Conservation (phyloP, 2,797 vertebrate species). For the Margarornis squamiger region DNA sequence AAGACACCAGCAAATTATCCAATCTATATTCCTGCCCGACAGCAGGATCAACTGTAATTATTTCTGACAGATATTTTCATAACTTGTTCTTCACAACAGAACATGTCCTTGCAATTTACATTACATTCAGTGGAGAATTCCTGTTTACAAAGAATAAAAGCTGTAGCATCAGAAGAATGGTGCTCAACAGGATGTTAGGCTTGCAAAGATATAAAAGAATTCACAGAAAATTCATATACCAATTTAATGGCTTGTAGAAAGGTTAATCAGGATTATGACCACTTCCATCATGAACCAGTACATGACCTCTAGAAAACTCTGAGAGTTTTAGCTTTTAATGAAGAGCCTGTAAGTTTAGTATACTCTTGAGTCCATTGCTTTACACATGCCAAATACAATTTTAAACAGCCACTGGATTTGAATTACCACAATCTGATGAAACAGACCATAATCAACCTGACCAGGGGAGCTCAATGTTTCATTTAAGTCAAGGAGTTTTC, state of each 20-base stretch:
- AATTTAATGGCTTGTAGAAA: background rate
- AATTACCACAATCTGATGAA: background rate
- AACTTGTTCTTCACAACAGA: background rate
- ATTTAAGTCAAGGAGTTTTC: background rate
- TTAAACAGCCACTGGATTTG: background rate
- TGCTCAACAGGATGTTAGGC: background rate
- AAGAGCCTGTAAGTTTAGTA: background rate
- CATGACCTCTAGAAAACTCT: background rate
- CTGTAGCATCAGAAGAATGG: background rate
- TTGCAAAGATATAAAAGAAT: background rate
- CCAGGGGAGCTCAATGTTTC: background rate
- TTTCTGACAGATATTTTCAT: conserved; percentile 18
- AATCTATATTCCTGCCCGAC: background rate
- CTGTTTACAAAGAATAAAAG: background rate
- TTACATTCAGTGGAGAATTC: background rate
- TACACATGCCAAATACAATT: background rate
- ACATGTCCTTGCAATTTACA: background rate
- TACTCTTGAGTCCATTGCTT: background rate
- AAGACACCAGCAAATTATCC: background rate
- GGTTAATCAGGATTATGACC: background rate
- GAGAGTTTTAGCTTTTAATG: background rate
- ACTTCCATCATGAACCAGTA: background rate
- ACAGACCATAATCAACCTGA: background rate
- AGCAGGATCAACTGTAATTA: conserved; percentile 12
- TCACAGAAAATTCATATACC: background rate